These are phyloP conservation scores for Rapana venosa DNA, from an alignment of 2,888 invertebrate genomes.

Conservation along the genomic window DNA sequence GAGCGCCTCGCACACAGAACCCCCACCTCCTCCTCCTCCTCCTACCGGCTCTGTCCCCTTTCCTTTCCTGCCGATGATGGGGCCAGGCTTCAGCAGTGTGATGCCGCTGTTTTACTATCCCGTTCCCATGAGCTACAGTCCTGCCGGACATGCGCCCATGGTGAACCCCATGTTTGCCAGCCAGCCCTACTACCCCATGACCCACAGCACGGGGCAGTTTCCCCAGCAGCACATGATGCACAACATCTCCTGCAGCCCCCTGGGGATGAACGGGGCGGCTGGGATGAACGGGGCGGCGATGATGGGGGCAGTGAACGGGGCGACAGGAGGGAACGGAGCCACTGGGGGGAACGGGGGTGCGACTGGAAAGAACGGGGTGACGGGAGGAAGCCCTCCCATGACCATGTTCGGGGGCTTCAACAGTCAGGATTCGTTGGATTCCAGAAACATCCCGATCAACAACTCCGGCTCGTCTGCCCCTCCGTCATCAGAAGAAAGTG, in stretches of 20 bases:
- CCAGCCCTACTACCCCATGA: neutral
- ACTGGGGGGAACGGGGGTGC: neutral
- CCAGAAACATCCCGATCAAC: constrained; percentile 22
- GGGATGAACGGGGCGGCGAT: neutral
- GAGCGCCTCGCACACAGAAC: neutral
- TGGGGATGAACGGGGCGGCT: neutral
- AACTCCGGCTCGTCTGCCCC: neutral
- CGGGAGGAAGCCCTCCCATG: neutral
- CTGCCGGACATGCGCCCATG: neutral
- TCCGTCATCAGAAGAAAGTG: constrained; percentile 10
- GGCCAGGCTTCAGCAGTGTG: neutral
- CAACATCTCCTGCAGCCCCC: constrained; percentile 1
- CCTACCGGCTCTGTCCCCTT: neutral
- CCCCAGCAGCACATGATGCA: neutral
- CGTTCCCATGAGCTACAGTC: neutral
- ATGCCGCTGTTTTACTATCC: neutral
- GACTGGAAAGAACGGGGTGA: neutral
- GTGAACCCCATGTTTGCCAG: neutral
- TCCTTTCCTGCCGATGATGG: neutral
- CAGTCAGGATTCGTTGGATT: neutral
- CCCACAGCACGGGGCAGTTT: neutral
- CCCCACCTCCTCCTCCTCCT: neutral
- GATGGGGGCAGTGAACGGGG: neutral
- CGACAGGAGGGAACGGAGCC: neutral
- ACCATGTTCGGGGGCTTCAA: neutral